A percentile compares a stretch with the other conserved stretches of the same genome.
phyloP scores from a whole-genome alignment of 2,888 invertebrate genomes.

The Dexiosoma caninum region DNA sequence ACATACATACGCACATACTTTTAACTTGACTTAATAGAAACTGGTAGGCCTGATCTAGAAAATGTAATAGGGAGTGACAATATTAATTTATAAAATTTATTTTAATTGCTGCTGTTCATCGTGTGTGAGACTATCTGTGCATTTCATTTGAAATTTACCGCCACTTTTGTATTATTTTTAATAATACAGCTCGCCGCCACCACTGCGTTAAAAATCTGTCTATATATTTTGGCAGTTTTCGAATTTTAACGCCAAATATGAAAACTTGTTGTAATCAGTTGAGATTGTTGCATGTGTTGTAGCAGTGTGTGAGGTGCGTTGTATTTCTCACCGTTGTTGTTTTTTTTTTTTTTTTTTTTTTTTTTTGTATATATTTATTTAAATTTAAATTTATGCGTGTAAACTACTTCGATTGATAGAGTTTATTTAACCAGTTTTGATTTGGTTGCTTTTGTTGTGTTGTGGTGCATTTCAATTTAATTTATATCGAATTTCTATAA shows the following conservation, averaged over 20 bases:
- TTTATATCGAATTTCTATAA: slow-evolving; percentile 38
- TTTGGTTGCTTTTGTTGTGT: slow-evolving; percentile 20
- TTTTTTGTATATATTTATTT: slow-evolving; percentile 17
- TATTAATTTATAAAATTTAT: slow-evolving; percentile 75
- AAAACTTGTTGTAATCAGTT: slow-evolving; percentile 52
- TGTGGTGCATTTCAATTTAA: slow-evolving; percentile 34
- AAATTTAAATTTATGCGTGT: slow-evolving; percentile 52
- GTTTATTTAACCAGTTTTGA: slow-evolving; percentile 32
- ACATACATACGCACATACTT: slow-evolving; percentile 40
- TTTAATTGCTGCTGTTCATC: slow-evolving; percentile 69
- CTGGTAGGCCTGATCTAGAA: slow-evolving; percentile 28
- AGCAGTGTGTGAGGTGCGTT: slow-evolving; percentile 55
- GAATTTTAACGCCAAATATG: slow-evolving; percentile 36
- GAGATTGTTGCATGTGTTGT: slow-evolving; percentile 18
- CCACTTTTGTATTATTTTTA: slow-evolving; percentile 27
- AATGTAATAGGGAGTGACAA: slow-evolving; percentile 69
- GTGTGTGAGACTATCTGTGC: not conserved
- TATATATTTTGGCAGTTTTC: slow-evolving; percentile 47
- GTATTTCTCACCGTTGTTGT: slow-evolving; percentile 40
- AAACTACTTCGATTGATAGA: slow-evolving; percentile 7
- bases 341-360: slow-evolving; percentile 15
- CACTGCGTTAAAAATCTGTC: slow-evolving; percentile 50
- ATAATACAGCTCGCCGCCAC: slow-evolving; percentile 5
- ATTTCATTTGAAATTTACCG: slow-evolving; percentile 63
- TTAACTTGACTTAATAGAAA: slow-evolving; percentile 16